Percentiles rank a stretch among this genome's conserved stretches.
Evolutionary conservation across 2,888 invertebrate genomes (phyloP).

Genomic region (Plebejus anna): DNA sequence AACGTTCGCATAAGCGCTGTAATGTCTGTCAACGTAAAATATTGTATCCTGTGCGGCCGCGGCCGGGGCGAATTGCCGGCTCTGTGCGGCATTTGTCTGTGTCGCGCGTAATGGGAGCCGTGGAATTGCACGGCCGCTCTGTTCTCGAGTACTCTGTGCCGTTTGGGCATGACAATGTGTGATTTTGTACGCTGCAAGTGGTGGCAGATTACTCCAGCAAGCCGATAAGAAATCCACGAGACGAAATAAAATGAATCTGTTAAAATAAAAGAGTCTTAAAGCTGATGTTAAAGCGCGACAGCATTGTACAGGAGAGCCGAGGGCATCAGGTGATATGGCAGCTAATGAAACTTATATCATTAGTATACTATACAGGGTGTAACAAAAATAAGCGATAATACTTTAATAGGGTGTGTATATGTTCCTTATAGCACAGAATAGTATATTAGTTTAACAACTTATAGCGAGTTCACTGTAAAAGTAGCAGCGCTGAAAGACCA

Average conservation of each 20-base stretch:
- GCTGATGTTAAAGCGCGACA: too few relatives aligned
- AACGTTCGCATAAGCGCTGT: slow-evolving; percentile 78
- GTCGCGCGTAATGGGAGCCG: slow-evolving; percentile 68
- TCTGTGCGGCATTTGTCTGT: slow-evolving; percentile 73
- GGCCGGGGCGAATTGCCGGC: slow-evolving; percentile 67
- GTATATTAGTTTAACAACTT: too few relatives aligned
- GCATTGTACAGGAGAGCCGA: neutral
- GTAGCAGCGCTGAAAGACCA: too few relatives aligned
- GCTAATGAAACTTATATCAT: neutral
- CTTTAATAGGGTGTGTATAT: too few relatives aligned
- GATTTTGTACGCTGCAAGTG: neutral
- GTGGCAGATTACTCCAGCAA: neutral
- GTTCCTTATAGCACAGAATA: too few relatives aligned
- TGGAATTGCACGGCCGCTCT: slow-evolving; percentile 40
- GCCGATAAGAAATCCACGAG: too few relatives aligned
- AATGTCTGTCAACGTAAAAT: slow-evolving; percentile 79
- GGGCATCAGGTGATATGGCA: too few relatives aligned
- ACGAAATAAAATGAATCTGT: neutral
- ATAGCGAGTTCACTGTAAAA: too few relatives aligned
- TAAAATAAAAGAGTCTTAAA: neutral
- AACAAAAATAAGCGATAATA: too few relatives aligned
- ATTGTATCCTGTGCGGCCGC: slow-evolving; percentile 73
- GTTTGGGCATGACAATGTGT: neutral
- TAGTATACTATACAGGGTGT: neutral
- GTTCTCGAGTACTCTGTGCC: neutral